Evolutionary conservation across 1,140 invertebrate species (phyloP).

Genomic region (Hydropsyche tenuis): DNA sequence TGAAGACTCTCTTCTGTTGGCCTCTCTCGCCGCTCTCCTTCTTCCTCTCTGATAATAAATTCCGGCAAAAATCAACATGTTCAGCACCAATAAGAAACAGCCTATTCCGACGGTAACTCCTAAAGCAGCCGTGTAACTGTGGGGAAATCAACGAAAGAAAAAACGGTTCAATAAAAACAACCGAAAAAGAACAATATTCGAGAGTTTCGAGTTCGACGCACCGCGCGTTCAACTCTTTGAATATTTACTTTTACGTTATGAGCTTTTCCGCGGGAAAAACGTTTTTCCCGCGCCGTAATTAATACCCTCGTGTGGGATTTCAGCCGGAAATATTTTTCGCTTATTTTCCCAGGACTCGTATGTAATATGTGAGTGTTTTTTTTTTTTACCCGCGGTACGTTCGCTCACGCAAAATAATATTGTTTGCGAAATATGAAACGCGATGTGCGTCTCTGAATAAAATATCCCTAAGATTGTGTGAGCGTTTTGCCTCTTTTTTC

Average conservation of each 20-base stretch:
- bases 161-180: too few species aligned
- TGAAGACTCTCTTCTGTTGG: conserved; percentile 29
- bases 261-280: conserved; percentile 11
- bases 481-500: neutral
- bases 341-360: neutral
- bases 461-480: neutral
- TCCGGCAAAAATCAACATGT: conserved; percentile 86
- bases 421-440: conserved; percentile 12
- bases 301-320: conserved; percentile 24
- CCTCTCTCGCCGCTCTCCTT: conserved; percentile 35
- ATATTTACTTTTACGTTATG: conserved; percentile 24
- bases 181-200: too few species aligned
- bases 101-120: conserved; percentile 89
- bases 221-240: neutral
- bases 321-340: neutral
- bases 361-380: neutral
- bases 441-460: neutral
- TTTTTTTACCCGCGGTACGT: neutral
- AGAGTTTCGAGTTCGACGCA: too few species aligned
- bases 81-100: conserved; percentile 83
- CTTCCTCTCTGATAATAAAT: conserved; percentile 83
- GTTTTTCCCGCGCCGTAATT: conserved; percentile 15
- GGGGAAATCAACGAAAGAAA: neutral
- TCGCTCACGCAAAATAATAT: conserved; percentile 12
- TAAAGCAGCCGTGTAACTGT: conserved; percentile 78